Base-by-base conservation (phyloP, 2,113 vertebrate species). In the Symphodus melops region DNA sequence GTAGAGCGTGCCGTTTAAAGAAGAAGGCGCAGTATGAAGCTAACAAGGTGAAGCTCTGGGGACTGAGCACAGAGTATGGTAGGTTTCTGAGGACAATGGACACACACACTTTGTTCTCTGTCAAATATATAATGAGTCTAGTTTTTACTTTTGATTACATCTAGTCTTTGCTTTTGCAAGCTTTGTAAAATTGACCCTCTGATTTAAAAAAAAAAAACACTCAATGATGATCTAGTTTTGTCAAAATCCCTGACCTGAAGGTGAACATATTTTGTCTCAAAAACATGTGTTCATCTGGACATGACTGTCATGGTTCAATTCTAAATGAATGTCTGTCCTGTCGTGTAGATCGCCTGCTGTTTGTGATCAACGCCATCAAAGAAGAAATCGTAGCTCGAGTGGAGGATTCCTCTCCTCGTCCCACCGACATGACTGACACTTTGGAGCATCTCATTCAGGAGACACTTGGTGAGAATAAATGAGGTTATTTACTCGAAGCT, bases 11-110 rank as follows among this genome's bases (percentile, higher is more conserved):
- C 86, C 95, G 98, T 72, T 94, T 99, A 90, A 99, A 99, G 94
- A 99, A 99, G 95, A 99, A 99, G 94, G 98, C 98, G 20, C 98
- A 99, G 83, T 99, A 99, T 84, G 98, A 99, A 95, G 98, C 98
- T 82, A 99, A 99, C 94, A 99, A 99, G 94, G 97, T 99, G 82
- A 99, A 99, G 91, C 95, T 99, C 71, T 99, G 97, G 97, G 98
- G 98, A 88, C 97, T 99, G 87, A 97, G 98, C 92, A 99, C 97
- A 67, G 97, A 99, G 94, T 98, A 99, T 67, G 97, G 98, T 99
- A 96, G 46, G 86, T 88, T 48, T 21, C n/a, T n/a, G 20, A 53
- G 12, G 19, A 54, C 42, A 44, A 12, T 44, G 11, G 11, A 14
- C 13, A 44, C 13, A 14, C 56, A 6, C 33, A 33, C 5, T 33